Evolutionary conservation across 2,888 invertebrate species (phyloP).

Genomic region (Napeogenes inachia): DNA sequence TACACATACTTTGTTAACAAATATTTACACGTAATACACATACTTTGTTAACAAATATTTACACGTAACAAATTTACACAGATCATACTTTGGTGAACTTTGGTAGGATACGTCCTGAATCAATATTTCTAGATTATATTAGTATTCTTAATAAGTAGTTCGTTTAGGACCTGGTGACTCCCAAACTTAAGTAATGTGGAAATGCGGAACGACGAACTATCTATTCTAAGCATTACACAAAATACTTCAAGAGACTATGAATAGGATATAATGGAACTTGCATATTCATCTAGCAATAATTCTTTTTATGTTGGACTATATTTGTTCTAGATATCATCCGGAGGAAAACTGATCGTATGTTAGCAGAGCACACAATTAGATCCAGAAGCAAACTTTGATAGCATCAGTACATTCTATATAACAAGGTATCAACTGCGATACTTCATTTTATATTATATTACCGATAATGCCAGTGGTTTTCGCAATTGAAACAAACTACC

Average conservation of each 20-base stretch:
- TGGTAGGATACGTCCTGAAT: neutral
- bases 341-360: conserved; percentile 47
- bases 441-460: conserved; percentile 30
- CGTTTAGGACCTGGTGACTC: neutral
- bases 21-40: neutral
- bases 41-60: conserved; percentile 1
- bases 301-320: conserved; percentile 32
- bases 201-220: too few relatives aligned
- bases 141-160: too few relatives aligned
- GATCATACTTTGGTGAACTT: neutral
- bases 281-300: conserved; percentile 21
- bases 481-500: conserved; percentile 23
- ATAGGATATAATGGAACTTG: neutral
- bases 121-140: too few relatives aligned
- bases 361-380: conserved; percentile 38
- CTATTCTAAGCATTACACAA: too few relatives aligned
- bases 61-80: neutral
- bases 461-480: conserved; percentile 19
- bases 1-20: neutral
- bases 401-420: conserved; percentile 37
- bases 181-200: too few relatives aligned
- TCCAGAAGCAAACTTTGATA: conserved; percentile 48
- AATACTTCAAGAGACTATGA: too few relatives aligned
- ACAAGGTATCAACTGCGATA: conserved; percentile 24
- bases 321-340: conserved; percentile 40